Evolutionary conservation across 2,888 invertebrate genomes (phyloP), one percentile per base, ranked within the genome.

Genomic region (Stratiomys singularior): DNA sequence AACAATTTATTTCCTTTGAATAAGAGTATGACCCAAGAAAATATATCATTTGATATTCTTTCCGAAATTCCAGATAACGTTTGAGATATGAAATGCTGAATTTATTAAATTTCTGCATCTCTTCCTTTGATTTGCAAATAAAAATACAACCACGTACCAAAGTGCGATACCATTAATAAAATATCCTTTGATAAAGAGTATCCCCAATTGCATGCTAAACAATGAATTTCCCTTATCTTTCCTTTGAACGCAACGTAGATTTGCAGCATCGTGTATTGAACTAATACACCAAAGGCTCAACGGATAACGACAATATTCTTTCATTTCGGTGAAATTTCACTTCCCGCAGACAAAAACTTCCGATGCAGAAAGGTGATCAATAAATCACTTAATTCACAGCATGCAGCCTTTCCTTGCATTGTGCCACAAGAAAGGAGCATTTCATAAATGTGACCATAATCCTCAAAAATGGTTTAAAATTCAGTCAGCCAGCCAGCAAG

Each of bases 281-380:
- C 3, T 37, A 37, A 37, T 9, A 37, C 37, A 9, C 37, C 37
- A 37, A 37, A 37, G 37, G 37, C 37, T 9, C 52, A 15, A 52
- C 52, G 58, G n/a, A 63, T 1, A 2, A 63, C 63, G 63, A 63
- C 28, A 63, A 25, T 15, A 28, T 27, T 28, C 63, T 28, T 63
- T 63, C 15, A 13, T 66, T 66, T 66, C 37, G 37, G 66, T 72
- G 30, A 52, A 72, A 72, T 52, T 72, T 72, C 71, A 72, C 71
- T 72, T 28, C 27, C 28, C 56, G 52, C 71, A 72, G 56, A 52
- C 52, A 52, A 52, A 66, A 72, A 72, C 71, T 72, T 72, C 71
- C 71, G 71, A 72, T 72, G 71, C 52, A 56, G 71, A 72, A 72
- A 72, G 71, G 71, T 72, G 71, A 72, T 72, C 71, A 72, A 72